Evolutionary conservation across 2,113 vertebrate species (phyloP).

Genomic region (Catagonus wagneri): DNA sequence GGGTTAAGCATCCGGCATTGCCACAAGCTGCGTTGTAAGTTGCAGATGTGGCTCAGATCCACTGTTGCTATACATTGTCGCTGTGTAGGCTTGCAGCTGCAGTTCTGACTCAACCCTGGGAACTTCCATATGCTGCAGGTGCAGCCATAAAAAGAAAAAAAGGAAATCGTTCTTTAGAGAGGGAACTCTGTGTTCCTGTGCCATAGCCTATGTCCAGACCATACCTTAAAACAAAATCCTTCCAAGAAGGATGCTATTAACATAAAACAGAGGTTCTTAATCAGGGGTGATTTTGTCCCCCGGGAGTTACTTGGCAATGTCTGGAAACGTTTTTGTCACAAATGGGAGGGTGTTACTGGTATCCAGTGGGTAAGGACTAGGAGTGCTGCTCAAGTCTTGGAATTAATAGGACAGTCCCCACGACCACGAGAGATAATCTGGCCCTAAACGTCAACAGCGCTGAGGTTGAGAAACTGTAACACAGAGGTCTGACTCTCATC

Average conservation of each 20-base stretch:
- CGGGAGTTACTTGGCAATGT: neutral
- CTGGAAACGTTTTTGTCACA: neutral
- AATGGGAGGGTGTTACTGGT: neutral
- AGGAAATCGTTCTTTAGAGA: neutral
- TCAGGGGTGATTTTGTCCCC: neutral
- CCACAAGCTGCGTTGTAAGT: too few species aligned
- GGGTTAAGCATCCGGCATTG: too few species aligned
- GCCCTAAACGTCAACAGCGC: too few species aligned
- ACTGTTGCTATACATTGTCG: too few species aligned
- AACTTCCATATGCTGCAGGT: too few species aligned
- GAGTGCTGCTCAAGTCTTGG: accelerated
- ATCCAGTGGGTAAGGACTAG: neutral
- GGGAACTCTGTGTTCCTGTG: neutral
- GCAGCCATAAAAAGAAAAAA: too few species aligned
- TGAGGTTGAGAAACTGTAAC: neutral
- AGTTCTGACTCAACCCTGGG: too few species aligned
- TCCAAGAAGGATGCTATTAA: neutral
- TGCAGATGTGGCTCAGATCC: too few species aligned
- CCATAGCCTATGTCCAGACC: neutral
- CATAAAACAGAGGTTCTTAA: neutral
- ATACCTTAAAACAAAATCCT: neutral
- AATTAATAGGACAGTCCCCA: too few species aligned
- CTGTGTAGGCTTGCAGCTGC: too few species aligned
- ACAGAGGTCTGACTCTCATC: neutral
- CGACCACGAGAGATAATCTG: too few species aligned